Evolutionary conservation across 2,888 invertebrate genomes (phyloP), one percentile per base, ranked within the genome.

Genomic region (Chrysomela aeneicollis): DNA sequence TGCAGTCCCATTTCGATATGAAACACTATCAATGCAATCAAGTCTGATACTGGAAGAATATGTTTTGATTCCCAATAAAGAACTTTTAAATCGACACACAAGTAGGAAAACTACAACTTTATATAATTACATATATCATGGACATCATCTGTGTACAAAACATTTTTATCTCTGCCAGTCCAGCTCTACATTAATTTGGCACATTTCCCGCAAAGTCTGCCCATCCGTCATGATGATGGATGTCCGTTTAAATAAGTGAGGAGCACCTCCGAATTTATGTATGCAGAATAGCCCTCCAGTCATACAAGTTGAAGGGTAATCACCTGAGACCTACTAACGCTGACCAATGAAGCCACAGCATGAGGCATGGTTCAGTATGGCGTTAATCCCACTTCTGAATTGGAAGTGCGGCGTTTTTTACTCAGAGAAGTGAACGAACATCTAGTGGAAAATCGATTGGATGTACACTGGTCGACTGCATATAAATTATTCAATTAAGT

Each of bases 251-350:
- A 67, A 67, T 67, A 64, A 58, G 63, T 67, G 26, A 67, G 58
- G 63, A 61, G 63, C 47, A 61, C 59, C 50, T 57, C n/a, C 42
- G 42, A 42, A 42, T 32, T 8, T 46, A 66, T 35, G 55, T 61
- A 66, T 69, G 64, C 63, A 68, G 47, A 64, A 63, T 63, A 70
- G 62, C 63, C 63, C 63, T 60, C 58, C 66, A 61, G 63, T 69
- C 64, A 68, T 49, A 62, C 49, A 63, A 63, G 57, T 55, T 69
- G 71, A 71, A 68, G 71, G 64, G 66, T 61, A 55, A 46, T 52
- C 71, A 59, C 71, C 54, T 57, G 71, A 69, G 71, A 71, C 69
- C 61, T 30, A 15, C 50, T 30, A 61, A 26, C 42, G 50, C 66
- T 66, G 66, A 62, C 66, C 66, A 15, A n/a, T 42, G n/a, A 2